phyloP scores from a whole-genome alignment of 2,888 invertebrate genomes.

The Pollenia labialis region DNA sequence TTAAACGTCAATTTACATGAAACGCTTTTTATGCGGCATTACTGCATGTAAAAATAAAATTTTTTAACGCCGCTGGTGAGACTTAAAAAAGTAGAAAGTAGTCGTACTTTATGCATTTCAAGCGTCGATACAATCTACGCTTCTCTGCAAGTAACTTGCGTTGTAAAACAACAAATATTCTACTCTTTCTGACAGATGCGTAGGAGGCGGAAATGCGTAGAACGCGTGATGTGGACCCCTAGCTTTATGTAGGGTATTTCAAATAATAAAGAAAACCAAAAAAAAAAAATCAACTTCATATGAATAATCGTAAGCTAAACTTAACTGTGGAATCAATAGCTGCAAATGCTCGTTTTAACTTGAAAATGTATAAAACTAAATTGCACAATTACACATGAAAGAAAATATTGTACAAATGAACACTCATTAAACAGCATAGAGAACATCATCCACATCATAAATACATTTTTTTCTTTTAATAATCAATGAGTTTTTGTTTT shows the following conservation, averaged over 20 bases:
- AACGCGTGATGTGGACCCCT: too few species aligned
- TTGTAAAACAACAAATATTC: too few species aligned
- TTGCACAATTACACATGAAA: conserved; percentile 25
- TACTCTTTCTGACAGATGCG: too few species aligned
- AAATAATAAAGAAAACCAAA: not conserved
- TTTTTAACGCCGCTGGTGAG: too few species aligned
- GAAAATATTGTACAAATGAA: conserved; percentile 17
- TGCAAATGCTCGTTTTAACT: not conserved
- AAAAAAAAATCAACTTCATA: not conserved
- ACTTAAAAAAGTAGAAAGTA: too few species aligned
- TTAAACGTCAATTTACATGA: too few species aligned
- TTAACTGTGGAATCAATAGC: conserved; percentile 3
- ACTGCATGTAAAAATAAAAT: too few species aligned
- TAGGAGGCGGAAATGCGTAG: too few species aligned
- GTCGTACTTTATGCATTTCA: too few species aligned
- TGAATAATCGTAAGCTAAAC: conserved; percentile 5
- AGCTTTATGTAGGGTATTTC: conserved; percentile 14
- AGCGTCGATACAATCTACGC: too few species aligned
- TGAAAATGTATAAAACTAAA: conserved; percentile 31
- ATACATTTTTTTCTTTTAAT: conserved; percentile 21
- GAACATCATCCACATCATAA: not conserved
- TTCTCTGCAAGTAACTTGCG: too few species aligned
- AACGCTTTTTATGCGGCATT: too few species aligned
- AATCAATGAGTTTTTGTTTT: conserved; percentile 32
- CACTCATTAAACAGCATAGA: conserved; percentile 27